Conservation (phyloP, 2,888 invertebrate genomes). For the Oligia strigilis region DNA sequence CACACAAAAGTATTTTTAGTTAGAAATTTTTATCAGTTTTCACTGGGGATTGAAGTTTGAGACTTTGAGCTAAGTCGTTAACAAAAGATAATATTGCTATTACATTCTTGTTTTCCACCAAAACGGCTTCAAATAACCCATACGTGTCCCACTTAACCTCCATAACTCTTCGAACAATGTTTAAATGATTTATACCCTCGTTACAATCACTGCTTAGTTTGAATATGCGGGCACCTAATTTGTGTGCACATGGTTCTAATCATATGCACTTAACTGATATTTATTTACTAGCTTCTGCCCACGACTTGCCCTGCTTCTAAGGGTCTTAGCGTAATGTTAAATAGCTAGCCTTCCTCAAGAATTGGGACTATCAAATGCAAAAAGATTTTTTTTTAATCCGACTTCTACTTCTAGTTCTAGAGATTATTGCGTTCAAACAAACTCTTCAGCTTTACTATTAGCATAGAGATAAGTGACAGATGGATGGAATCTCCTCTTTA, state of each 20-base stretch:
- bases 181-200: constrained; percentile 68
- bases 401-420: too few species aligned
- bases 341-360: too few species aligned
- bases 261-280: constrained; percentile 44
- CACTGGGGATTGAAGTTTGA: not conserved
- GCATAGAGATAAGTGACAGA: not conserved
- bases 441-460: not conserved
- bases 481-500: not conserved
- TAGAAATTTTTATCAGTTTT: not conserved
- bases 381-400: too few species aligned
- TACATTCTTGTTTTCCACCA: not conserved
- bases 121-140: constrained; percentile 3
- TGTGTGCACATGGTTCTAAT: constrained; percentile 49
- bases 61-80: not conserved
- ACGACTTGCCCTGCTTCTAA: too few species aligned
- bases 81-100: not conserved
- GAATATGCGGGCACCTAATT: constrained; percentile 67
- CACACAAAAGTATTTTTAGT: too few species aligned
- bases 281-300: constrained; percentile 41
- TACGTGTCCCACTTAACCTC: constrained; percentile 55
- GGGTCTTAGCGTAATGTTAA: not conserved
- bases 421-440: not conserved
- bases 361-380: too few species aligned
- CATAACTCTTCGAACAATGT: constrained; percentile 27
- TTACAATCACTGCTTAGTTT: constrained; percentile 64